Evolutionary conservation across 2,113 vertebrate genomes (phyloP).

Genomic region (Tautogolabrus adspersus): DNA sequence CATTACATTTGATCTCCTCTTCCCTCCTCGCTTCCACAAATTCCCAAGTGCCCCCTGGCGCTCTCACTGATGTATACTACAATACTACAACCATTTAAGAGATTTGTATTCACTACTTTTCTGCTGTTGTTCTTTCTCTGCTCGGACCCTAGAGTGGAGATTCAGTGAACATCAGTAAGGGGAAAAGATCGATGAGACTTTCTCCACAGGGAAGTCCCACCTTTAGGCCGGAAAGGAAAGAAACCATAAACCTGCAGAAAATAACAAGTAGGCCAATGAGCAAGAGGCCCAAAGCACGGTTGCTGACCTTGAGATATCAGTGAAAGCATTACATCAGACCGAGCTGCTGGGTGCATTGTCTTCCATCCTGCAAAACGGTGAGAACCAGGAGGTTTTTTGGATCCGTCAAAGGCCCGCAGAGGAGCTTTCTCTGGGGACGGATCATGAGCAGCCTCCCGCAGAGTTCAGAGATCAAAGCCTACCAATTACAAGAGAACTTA

Average conservation of each 20-base stretch:
- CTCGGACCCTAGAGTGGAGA: neutral
- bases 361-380: constrained; percentile 38
- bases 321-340: constrained; percentile 52
- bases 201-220: neutral
- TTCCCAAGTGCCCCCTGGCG: no score
- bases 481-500: constrained; percentile 55
- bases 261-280: neutral
- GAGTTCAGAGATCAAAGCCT: constrained; percentile 67
- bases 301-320: constrained; percentile 53
- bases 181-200: neutral
- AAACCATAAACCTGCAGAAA: neutral
- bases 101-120: neutral
- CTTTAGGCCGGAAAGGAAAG: neutral
- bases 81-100: no score
- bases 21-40: no score
- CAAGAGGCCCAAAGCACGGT: constrained; percentile 2
- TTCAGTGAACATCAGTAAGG: neutral
- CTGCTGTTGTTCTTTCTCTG: neutral
- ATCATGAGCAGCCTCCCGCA: constrained; percentile 57
- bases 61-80: no score
- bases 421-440: constrained; percentile 44
- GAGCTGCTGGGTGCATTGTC: constrained; percentile 24
- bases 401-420: constrained; percentile 33
- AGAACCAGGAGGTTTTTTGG: constrained; percentile 39
- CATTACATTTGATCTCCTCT: no score